These are phyloP conservation scores for Mesembrinibis cayennensis DNA, from an alignment of 2,113 vertebrate genomes.

Conservation along the genomic window DNA sequence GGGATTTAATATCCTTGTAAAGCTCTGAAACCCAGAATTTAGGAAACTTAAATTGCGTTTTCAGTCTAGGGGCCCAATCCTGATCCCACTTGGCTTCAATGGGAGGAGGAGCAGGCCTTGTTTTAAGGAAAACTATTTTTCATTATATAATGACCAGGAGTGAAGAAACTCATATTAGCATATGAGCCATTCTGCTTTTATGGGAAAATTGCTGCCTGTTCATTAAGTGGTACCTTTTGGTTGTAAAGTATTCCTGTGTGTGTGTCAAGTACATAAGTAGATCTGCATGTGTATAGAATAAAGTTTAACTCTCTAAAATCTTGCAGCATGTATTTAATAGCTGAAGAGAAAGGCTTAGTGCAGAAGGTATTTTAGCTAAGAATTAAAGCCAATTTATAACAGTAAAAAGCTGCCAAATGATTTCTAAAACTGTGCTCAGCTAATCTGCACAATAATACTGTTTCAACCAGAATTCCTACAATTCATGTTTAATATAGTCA, in stretches of 20 bases:
- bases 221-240: background rate
- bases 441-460: constrained; percentile 44
- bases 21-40: background rate
- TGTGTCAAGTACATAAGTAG: background rate
- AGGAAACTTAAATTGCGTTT: background rate
- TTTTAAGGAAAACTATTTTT: background rate
- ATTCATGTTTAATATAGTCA: constrained; percentile 41
- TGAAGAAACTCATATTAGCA: background rate
- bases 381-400: constrained; percentile 24
- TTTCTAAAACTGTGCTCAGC: constrained; percentile 30
- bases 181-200: background rate
- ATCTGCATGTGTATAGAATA: background rate
- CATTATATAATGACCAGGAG: background rate
- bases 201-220: background rate
- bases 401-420: constrained; percentile 22
- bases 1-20: background rate
- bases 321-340: background rate
- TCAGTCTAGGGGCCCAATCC: background rate
- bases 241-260: background rate
- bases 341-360: constrained; percentile 21
- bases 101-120: background rate
- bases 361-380: constrained; percentile 11
- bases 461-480: constrained; percentile 37
- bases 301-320: constrained; percentile 1
- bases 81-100: background rate